These are phyloP conservation scores for Apus apus DNA, from an alignment of 2,113 vertebrate genomes.

Conservation along the genomic window DNA sequence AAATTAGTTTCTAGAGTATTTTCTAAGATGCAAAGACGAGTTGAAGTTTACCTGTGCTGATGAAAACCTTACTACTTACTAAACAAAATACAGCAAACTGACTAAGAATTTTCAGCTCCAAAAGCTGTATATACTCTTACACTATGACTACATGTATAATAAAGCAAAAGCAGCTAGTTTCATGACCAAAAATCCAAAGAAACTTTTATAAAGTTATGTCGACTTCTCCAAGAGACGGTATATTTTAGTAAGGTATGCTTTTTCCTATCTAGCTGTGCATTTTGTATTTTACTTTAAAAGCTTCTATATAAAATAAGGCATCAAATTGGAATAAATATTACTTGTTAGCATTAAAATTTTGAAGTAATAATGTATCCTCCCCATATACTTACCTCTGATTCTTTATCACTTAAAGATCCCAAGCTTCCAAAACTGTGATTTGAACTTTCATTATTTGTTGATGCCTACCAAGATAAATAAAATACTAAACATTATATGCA, in stretches of 20 bases:
- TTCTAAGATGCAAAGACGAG: neutral
- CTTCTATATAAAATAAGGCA: neutral
- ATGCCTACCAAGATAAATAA: slow-evolving; percentile 81
- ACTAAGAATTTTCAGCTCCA: neutral
- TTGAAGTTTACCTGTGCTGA: neutral
- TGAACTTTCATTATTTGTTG: slow-evolving; percentile 98
- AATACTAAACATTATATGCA: neutral
- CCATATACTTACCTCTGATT: slow-evolving; percentile 89
- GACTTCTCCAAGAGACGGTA: neutral
- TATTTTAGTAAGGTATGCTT: neutral
- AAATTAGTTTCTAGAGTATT: neutral
- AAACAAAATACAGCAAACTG: neutral
- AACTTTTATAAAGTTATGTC: neutral
- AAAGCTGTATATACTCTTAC: neutral
- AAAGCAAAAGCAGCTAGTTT: neutral
- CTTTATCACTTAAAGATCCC: slow-evolving; percentile 97
- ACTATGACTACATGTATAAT: neutral
- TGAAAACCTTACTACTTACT: neutral
- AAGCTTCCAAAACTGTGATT: slow-evolving; percentile 99
- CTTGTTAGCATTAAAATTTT: neutral
- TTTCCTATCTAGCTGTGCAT: neutral
- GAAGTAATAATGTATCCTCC: neutral
- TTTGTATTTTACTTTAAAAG: neutral
- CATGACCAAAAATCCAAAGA: neutral
- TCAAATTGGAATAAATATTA: neutral